Base-by-base conservation (phyloP, 2,888 invertebrate species). In the Halocaridina rubra region DNA sequence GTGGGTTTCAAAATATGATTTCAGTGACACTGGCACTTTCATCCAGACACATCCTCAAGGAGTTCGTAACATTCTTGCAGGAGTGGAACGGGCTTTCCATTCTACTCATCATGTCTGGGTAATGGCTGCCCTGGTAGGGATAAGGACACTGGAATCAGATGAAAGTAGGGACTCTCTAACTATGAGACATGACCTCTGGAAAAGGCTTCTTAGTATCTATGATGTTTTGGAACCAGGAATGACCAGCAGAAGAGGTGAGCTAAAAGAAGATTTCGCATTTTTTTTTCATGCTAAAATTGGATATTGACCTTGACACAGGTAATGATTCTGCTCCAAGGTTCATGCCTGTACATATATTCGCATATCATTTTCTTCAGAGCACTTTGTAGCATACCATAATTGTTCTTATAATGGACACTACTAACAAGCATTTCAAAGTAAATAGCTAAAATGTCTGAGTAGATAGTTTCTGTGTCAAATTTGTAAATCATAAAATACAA, bases 231-330 rank as follows among this genome's bases (percentile, higher is more conserved):
- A 88, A 32, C 87, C 87, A 5, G 87, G 87, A 16, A 19, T 84
- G 29, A 86, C 87, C 22, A 27, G 80, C 27, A 64, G 87, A n/a
- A 75, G 85, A 85, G 87, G 87, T 87, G 75, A 39, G n/a, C n/a
- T n/a, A n/a, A n/a, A n/a, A n/a, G n/a, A n/a, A n/a, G n/a, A n/a
- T n/a, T n/a, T n/a, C n/a, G n/a, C n/a, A n/a, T n/a, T n/a, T n/a
- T n/a, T n/a, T n/a, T n/a, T n/a, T n/a, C n/a, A n/a, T n/a, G n/a
- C n/a, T n/a, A n/a, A n/a, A n/a, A n/a, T n/a, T n/a, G n/a, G n/a
- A n/a, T n/a, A n/a, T n/a, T n/a, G n/a, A n/a, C n/a, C n/a, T n/a
- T n/a, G n/a, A n/a, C n/a, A n/a, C n/a, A n/a, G n/a, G n/a, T n/a
- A n/a, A n/a, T n/a, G n/a, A n/a, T n/a, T n/a, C n/a, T n/a, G n/a